phyloP scores from a whole-genome alignment of 2,113 vertebrate genomes.

The Anguilla japonica region DNA sequence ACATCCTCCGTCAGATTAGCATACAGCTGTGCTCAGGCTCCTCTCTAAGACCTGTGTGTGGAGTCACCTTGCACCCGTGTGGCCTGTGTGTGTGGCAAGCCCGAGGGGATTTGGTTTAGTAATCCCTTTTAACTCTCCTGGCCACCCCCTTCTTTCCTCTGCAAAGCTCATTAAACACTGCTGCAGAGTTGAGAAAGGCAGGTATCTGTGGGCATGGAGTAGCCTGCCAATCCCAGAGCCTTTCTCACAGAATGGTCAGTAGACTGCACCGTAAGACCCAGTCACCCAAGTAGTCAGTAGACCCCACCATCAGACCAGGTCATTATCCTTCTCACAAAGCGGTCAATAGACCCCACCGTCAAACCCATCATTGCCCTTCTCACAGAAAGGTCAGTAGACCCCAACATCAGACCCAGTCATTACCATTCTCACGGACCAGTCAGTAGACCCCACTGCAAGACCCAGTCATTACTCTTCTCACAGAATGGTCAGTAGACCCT shows the following conservation, averaged over 20 bases:
- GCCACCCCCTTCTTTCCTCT: constrained; percentile 38
- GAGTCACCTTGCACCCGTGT: background rate
- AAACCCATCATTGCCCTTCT: no score
- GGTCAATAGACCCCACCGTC: background rate
- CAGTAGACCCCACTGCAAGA: no score
- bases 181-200: constrained; percentile 3
- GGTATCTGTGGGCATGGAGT: constrained; percentile 6
- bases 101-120: constrained; percentile 27
- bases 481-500: no score
- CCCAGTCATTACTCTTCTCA: no score
- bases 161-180: constrained; percentile 38
- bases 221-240: background rate
- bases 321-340: no score
- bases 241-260: no score
- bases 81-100: constrained; percentile 1
- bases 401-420: background rate
- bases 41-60: background rate
- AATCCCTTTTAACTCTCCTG: constrained; percentile 31
- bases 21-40: background rate
- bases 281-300: no score
- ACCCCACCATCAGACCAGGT: no score
- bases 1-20: background rate
- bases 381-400: background rate
- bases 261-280: no score
- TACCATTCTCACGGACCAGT: background rate